phyloP scores from a whole-genome alignment of 2,113 vertebrate genomes.

The Dinomys branickii region DNA sequence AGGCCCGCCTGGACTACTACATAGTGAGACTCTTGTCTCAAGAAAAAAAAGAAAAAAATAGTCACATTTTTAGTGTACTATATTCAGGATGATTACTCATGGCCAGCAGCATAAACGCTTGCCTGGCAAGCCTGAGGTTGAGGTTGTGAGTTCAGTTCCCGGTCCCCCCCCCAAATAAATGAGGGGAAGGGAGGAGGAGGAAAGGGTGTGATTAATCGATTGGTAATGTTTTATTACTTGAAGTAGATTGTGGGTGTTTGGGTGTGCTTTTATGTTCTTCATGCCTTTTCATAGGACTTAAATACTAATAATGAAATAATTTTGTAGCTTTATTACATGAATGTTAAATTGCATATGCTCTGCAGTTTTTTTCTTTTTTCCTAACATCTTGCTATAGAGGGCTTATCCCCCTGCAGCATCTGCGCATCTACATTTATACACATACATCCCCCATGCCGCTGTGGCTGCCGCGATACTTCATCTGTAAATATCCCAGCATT shows the following conservation, averaged over 20 bases:
- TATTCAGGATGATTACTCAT: not conserved
- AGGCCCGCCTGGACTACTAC: too few relatives aligned
- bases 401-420: not conserved
- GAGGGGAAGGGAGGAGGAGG: too few relatives aligned
- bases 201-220: not conserved
- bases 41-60: not conserved
- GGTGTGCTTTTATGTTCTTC: not conserved
- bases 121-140: too few relatives aligned
- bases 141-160: too few relatives aligned
- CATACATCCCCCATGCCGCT: too few relatives aligned
- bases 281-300: slow-evolving; percentile 12
- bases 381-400: not conserved
- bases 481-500: slow-evolving; percentile 17
- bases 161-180: too few relatives aligned
- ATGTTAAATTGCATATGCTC: not conserved
- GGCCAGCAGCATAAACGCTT: too few relatives aligned
- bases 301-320: slow-evolving; percentile 47
- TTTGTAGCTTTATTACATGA: not conserved
- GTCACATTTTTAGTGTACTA: not conserved
- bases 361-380: not conserved
- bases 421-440: not conserved
- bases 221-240: not conserved
- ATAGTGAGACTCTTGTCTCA: too few relatives aligned
- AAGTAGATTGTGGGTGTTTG: not conserved
- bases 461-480: not conserved